phyloP scores from a whole-genome alignment of 2,888 invertebrate species.

The Patella pellucida region DNA sequence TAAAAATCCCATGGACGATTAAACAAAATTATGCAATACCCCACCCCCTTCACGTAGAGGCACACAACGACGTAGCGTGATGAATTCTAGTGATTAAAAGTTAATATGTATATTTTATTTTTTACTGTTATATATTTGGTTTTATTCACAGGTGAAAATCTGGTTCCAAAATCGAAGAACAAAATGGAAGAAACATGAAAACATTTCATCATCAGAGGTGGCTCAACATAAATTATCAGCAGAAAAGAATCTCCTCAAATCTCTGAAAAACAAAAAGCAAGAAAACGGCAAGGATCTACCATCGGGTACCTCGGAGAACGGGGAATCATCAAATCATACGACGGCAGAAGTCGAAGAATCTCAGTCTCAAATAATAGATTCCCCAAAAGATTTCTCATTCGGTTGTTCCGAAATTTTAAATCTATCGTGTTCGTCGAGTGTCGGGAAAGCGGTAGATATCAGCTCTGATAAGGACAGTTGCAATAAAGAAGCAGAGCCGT shows the following conservation, averaged over 20 bases:
- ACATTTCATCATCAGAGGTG: slow-evolving; percentile 88
- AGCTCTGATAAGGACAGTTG: not conserved
- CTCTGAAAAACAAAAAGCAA: slow-evolving; percentile 32
- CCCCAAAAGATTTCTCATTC: not conserved
- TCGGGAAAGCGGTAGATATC: not conserved
- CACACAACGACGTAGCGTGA: too few species aligned
- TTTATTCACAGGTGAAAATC: slow-evolving; percentile 83
- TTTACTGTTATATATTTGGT: slow-evolving; percentile 29
- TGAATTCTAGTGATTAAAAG: too few species aligned
- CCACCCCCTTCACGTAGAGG: too few species aligned
- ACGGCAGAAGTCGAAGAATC: not conserved
- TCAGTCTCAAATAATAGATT: not conserved
- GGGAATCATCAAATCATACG: not conserved
- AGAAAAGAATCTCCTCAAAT: slow-evolving; percentile 53
- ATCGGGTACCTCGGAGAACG: not conserved
- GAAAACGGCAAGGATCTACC: slow-evolving; percentile 20
- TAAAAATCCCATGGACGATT: too few species aligned
- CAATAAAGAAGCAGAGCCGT: not conserved
- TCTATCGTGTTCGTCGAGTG: not conserved
- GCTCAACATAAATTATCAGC: slow-evolving; percentile 81
- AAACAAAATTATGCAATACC: too few species aligned
- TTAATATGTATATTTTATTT: too few species aligned
- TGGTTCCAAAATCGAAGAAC: slow-evolving; percentile 91
- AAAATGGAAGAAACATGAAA: slow-evolving; percentile 93
- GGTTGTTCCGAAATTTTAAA: not conserved